Percentiles rank a stretch among this genome's conserved stretches.
These are phyloP conservation scores for Oryzias sinensis DNA, from an alignment of 2,797 vertebrate genomes.

Conservation along the genomic window DNA sequence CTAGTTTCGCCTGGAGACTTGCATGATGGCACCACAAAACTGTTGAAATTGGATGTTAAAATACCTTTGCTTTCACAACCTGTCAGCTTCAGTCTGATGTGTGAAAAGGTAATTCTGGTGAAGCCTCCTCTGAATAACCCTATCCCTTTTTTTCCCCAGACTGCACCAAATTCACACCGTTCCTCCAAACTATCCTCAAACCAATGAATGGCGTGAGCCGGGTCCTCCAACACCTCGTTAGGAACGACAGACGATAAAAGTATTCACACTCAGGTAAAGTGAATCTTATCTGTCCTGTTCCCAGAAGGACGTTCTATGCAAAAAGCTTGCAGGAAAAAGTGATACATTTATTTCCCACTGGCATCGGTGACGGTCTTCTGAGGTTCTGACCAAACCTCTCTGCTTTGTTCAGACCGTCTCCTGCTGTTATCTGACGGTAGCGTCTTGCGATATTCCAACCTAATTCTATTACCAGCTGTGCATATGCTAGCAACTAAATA, in stretches of 20 bases:
- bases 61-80: slow-evolving; percentile 68
- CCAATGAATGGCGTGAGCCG: slow-evolving; percentile 11
- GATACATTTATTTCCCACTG: slow-evolving; percentile 35
- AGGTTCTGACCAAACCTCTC: too few species aligned
- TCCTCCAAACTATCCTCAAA: slow-evolving; percentile 15
- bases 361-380: slow-evolving; percentile 1
- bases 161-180: slow-evolving; percentile 46
- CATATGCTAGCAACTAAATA: too few species aligned
- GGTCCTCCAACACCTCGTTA: slow-evolving; percentile 46
- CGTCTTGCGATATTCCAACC: too few species aligned
- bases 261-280: slow-evolving; percentile 9
- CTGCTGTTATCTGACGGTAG: too few species aligned
- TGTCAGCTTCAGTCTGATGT: slow-evolving; percentile 66
- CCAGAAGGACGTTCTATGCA: slow-evolving; percentile 7
- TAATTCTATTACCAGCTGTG: too few species aligned
- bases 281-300: slow-evolving; percentile 13
- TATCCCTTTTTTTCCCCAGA: slow-evolving; percentile 4
- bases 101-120: slow-evolving; percentile 70
- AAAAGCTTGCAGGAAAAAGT: slow-evolving; percentile 18
- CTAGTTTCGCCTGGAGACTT: slow-evolving; percentile 48
- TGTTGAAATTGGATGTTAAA: slow-evolving; percentile 69
- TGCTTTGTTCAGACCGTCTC: too few species aligned
- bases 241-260: slow-evolving; percentile 13
- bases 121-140: slow-evolving; percentile 21
- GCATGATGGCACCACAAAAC: slow-evolving; percentile 54